Base-by-base conservation (phyloP, 2,888 invertebrate species). In the Eucera pruinosa region DNA sequence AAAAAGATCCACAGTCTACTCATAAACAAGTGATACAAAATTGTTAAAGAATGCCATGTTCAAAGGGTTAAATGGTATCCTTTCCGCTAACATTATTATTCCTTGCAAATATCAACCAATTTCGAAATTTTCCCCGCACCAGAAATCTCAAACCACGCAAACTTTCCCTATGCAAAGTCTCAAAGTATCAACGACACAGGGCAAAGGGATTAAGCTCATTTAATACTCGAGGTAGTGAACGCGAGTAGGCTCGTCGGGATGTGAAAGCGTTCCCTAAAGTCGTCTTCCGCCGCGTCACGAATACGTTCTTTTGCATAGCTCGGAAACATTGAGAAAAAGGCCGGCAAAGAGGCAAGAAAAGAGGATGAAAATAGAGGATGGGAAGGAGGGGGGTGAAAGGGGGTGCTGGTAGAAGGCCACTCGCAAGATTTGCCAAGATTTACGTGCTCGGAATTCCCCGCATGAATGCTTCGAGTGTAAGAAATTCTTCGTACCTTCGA, bases 351-450 rank as follows among this genome's bases (percentile, higher is more conserved):
- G 76, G 43, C 39, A 23, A 39, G 50, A 36, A 20, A 45, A 25
- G 36, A 54, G 43, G 43, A 45, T 39, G 71, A 65, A 64, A 50
- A 54, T 27, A 47, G 50, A 41, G 64, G 30, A 9, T 41, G 36
- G 20, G 27, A 13, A 45, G 66, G 18, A 9, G 39, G 11, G 30
- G 43, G n/a, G 39, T 18, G 60, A 1, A 25, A 23, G 41, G 18
- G 62, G 30, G 70, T 27, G 52, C 9, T 18, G 52, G 11, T 43
- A 50, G 73, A 61, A 77, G 67, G 58, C 73, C 73, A 71, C 80
- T 81, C 74, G 79, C 81, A 84, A 86, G 84, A 86, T 87, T 86
- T 85, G 86, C 86, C 82, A 84, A 87, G 87, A 86, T 87, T 84
- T 87, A 87, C 87, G 87, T 87, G 87, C 85, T 60, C 72, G 80